Evolutionary conservation across 2,797 vertebrate genomes (phyloP).

Genomic region (Furcifer pardalis): DNA sequence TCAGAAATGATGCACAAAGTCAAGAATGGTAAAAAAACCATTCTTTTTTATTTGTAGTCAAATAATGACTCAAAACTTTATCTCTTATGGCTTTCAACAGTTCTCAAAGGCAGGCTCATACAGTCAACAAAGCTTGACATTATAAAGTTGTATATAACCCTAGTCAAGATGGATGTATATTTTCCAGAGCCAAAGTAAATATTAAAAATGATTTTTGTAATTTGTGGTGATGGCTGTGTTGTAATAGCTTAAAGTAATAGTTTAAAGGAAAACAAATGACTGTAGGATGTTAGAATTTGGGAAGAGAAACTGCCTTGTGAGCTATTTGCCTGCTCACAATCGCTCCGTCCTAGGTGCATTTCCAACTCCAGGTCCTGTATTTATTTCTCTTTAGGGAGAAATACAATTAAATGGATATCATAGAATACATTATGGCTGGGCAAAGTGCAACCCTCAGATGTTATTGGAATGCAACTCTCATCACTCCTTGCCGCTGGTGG

Average conservation of each 20-base stretch:
- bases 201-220: background rate
- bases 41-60: background rate
- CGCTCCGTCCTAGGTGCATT: background rate
- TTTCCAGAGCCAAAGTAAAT: background rate
- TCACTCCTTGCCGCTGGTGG: no score
- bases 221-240: no score
- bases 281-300: background rate
- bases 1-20: background rate
- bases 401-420: background rate
- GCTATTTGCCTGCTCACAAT: background rate
- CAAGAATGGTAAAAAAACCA: background rate
- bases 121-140: background rate
- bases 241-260: no score
- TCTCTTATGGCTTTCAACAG: background rate
- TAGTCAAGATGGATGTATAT: background rate
- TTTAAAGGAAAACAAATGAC: no score
- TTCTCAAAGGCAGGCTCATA: background rate
- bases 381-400: background rate
- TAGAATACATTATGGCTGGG: background rate
- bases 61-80: background rate
- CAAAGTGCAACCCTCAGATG: no score
- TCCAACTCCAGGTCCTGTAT: background rate
- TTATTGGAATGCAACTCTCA: no score
- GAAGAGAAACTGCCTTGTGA: background rate
- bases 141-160: background rate